A percentile compares a stretch with the other conserved stretches of the same genome.
Evolutionary conservation across 2,888 invertebrate species (phyloP).

Genomic region (Tetramorium bicarinatum): DNA sequence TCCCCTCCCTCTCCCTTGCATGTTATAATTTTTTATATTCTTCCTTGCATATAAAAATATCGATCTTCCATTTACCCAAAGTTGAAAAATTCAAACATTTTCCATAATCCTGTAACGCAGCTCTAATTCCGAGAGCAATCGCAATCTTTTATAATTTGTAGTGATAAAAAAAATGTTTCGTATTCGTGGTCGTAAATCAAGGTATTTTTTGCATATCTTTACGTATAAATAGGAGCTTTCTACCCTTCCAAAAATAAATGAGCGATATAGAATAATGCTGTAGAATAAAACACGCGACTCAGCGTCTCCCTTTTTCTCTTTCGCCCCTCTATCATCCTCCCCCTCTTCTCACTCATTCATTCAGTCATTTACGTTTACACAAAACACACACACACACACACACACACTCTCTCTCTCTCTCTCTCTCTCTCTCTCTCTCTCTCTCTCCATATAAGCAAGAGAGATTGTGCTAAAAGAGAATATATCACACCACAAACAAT

Average conservation of each 20-base stretch:
- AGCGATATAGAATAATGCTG: neutral
- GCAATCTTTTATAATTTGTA: neutral
- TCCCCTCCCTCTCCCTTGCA: too few relatives aligned
- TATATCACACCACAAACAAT: constrained; percentile 6
- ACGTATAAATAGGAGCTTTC: neutral
- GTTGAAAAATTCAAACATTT: neutral
- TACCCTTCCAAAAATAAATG: constrained; percentile 8
- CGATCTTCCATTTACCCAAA: neutral
- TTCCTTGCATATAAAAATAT: neutral
- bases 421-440: too few relatives aligned
- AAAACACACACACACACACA: too few relatives aligned
- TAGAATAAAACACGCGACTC: neutral
- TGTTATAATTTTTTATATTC: too few relatives aligned
- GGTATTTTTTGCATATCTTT: constrained; percentile 33
- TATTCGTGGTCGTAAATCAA: constrained; percentile 30
- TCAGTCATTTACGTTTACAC: too few relatives aligned
- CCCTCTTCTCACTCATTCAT: neutral
- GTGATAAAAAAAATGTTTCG: constrained; percentile 29
- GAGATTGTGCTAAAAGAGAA: too few relatives aligned
- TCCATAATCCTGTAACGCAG: neutral
- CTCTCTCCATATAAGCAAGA: too few relatives aligned
- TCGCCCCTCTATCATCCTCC: neutral
- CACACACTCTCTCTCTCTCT: too few relatives aligned
- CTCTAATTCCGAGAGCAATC: neutral
- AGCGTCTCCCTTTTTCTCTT: neutral